phyloP scores from a whole-genome alignment of 37 sponge, comb jelly and placozoan genomes.

The Halichondria panicea region DNA sequence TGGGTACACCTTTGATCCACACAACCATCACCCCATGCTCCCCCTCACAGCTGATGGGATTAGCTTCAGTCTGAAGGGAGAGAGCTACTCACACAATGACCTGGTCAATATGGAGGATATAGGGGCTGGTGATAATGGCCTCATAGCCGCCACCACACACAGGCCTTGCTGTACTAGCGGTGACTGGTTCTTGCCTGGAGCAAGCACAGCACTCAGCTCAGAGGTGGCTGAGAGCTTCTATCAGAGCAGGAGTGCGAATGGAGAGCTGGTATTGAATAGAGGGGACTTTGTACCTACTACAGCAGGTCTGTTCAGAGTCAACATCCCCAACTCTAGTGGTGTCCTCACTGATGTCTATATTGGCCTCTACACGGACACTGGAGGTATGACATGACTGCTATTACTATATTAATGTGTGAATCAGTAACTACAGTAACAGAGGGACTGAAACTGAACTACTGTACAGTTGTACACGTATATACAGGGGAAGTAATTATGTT shows the following conservation, averaged over 20 bases:
- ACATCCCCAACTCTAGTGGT: neutral
- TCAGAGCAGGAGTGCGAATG: neutral
- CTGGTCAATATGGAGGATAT: neutral
- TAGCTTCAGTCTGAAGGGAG: neutral
- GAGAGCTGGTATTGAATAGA: neutral
- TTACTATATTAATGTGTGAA: too few relatives aligned
- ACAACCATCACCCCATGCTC: neutral
- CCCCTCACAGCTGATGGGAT: neutral
- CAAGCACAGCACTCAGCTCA: neutral
- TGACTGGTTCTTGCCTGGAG: neutral
- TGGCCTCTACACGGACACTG: conserved; percentile 1
- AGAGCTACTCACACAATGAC: neutral
- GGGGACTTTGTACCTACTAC: neutral
- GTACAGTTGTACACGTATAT: too few relatives aligned
- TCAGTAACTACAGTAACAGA: too few relatives aligned
- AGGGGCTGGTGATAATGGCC: neutral
- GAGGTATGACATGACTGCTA: neutral
- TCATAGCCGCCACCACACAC: neutral
- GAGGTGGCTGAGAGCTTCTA: too few relatives aligned
- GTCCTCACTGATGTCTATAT: neutral
- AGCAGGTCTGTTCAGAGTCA: neutral
- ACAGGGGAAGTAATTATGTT: too few relatives aligned
- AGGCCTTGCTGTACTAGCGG: neutral
- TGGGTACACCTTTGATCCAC: too few relatives aligned
- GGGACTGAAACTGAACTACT: too few relatives aligned